Evolutionary conservation across 1,140 invertebrate genomes (phyloP).

Genomic region (Aphelinus certus): DNA sequence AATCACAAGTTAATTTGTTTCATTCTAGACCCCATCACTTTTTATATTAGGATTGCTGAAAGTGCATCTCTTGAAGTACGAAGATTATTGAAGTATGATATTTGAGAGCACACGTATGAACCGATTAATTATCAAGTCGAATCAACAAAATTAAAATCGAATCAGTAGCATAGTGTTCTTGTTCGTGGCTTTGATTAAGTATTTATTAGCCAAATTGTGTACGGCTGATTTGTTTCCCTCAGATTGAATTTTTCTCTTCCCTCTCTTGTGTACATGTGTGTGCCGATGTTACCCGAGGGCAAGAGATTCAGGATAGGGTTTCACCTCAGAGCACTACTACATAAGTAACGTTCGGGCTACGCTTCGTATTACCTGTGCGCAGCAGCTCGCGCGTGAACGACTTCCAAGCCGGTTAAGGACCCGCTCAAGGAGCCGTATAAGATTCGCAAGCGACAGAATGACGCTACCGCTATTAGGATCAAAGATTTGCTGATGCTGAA

Average conservation of each 20-base stretch:
- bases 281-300: slow-evolving; percentile 45
- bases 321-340: slow-evolving; percentile 44
- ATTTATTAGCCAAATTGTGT: no score
- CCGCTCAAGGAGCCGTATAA: slow-evolving; percentile 21
- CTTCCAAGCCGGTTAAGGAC: slow-evolving; percentile 51
- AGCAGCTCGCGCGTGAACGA: slow-evolving; percentile 41
- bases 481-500: slow-evolving; percentile 22
- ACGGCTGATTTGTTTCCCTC: no score
- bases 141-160: no score
- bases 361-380: slow-evolving; percentile 50
- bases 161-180: no score
- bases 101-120: no score
- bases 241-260: slow-evolving; percentile 1
- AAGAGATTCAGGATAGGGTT: slow-evolving; percentile 48
- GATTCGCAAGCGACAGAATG: slow-evolving; percentile 30
- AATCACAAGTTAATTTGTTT: no score
- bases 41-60: no score
- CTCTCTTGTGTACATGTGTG: not conserved
- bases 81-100: no score
- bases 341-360: slow-evolving; percentile 50
- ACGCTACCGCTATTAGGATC: slow-evolving; percentile 53
- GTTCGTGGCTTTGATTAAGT: no score
- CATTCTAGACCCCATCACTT: no score
- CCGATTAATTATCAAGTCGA: no score
- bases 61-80: no score